Base-by-base conservation (phyloP, 2,888 invertebrate genomes). In the Antheraea assamensis region DNA sequence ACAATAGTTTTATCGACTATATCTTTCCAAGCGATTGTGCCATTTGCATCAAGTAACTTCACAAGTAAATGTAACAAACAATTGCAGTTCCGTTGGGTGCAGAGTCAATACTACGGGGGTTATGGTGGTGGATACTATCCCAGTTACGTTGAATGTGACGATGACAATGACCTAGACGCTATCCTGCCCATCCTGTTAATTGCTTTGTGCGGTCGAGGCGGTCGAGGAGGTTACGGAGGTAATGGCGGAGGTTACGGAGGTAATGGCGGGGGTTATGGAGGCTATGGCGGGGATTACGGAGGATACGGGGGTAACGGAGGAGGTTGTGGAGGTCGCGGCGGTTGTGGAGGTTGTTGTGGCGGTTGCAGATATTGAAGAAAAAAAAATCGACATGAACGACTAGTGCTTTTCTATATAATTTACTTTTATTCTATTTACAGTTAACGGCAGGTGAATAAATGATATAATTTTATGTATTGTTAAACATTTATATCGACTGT, bases 181-280 rank as follows among this genome's bases (percentile, higher is more conserved):
- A 76, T 90, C 3, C 81, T 88, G 3, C 89, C 88, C 1, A 81
- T 89, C 49, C 77, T 90, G 24, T 75, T 90, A 21, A 74, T 89
- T 3, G 77, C 82, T 49, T 31, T 84, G 76, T 74, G 78, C 0
- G 79, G 79, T 8, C 73, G 82, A 8, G 75, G 80, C 3, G 78
- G 82, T 5, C 73, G 82, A 8, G 75, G 80, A 2, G 78, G 82
- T 7, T 77, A 78, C 27, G 61, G 30, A 4, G 61, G 61, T 17
- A 30, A 61, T 1, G 75, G 77, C 13, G 76, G 77, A 27, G 78
- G 75, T 24, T 74, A 76, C 24, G 75, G 73, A 4, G 72, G 64
- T 30, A 64, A 64, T 15, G 73, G 81, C 10, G 76, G 80, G 4
- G 78, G 82, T 17, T 77, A 79, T 17, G 76, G 79, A 7, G 80